A percentile compares a stretch with the other conserved stretches of the same genome.
Conservation (phyloP, 2,888 invertebrate genomes). For the Andrena haemorrhoa region DNA sequence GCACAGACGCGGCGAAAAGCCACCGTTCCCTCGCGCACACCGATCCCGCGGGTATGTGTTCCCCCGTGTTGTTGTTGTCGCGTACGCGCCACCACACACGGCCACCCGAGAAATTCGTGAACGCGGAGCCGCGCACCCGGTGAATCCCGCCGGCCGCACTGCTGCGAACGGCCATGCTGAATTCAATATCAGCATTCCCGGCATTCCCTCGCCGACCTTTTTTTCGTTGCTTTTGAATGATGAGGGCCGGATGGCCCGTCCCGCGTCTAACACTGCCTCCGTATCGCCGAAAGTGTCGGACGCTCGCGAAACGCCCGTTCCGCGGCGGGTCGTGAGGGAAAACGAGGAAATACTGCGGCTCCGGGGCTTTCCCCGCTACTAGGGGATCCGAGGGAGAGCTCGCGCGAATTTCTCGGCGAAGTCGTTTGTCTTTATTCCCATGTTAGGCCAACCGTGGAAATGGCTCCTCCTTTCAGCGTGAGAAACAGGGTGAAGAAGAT, state of each 20-base stretch:
- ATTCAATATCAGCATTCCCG: slow-evolving; percentile 84
- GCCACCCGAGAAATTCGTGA: slow-evolving; percentile 11
- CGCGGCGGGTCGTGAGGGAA: neutral
- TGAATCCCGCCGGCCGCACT: slow-evolving; percentile 69
- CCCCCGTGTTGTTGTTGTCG: neutral
- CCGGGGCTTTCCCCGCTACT: neutral
- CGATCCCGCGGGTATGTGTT: slow-evolving; percentile 20
- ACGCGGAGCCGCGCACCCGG: slow-evolving; percentile 46
- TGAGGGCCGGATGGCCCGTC: slow-evolving; percentile 66
- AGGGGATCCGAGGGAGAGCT: neutral
- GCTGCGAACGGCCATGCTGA: slow-evolving; percentile 83
- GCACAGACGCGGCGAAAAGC: slow-evolving; percentile 53
- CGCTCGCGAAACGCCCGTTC: slow-evolving; percentile 6
- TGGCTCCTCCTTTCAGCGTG: neutral
- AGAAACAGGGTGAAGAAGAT: neutral
- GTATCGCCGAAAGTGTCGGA: neutral
- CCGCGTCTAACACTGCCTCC: slow-evolving; percentile 39
- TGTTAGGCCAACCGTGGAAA: neutral
- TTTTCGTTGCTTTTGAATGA: slow-evolving; percentile 76
- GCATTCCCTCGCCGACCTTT: slow-evolving; percentile 78
- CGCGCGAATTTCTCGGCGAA: neutral
- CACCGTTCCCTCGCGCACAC: slow-evolving; percentile 40
- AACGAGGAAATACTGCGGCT: slow-evolving; percentile 5
- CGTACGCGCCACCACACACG: neutral
- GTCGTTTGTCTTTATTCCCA: neutral